These are phyloP conservation scores for Amphipyra berbera DNA, from an alignment of 2,888 invertebrate genomes.

Conservation along the genomic window DNA sequence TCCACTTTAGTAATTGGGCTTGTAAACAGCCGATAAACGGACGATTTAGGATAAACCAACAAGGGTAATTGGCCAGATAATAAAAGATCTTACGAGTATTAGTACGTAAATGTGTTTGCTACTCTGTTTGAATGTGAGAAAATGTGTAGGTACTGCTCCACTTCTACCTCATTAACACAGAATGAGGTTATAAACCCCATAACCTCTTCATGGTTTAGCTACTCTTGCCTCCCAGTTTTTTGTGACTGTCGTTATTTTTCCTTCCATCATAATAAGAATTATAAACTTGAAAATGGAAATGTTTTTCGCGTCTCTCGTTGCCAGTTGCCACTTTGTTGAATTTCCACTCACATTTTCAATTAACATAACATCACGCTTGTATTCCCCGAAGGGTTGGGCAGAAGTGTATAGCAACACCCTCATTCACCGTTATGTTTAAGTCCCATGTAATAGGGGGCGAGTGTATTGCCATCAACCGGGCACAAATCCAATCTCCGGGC, in stretches of 20 bases:
- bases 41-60: neutral
- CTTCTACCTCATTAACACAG: slow-evolving; percentile 25
- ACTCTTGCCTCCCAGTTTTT: no score
- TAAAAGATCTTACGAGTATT: slow-evolving; percentile 1
- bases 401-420: no score
- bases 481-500: no score
- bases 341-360: slow-evolving; percentile 22
- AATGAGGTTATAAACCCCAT: slow-evolving; percentile 35
- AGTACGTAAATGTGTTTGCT: slow-evolving; percentile 11
- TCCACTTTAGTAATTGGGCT: slow-evolving; percentile 16
- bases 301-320: slow-evolving; percentile 4
- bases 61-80: neutral
- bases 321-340: slow-evolving; percentile 10
- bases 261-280: neutral
- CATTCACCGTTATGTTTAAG: no score
- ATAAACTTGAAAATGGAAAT: slow-evolving; percentile 21
- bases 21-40: slow-evolving; percentile 10
- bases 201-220: no score
- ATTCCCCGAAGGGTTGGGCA: no score
- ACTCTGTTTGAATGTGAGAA: slow-evolving; percentile 14
- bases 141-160: slow-evolving; percentile 25
- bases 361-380: slow-evolving; percentile 1
- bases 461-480: no score
- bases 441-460: no score
- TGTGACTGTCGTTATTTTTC: no score